Conservation (phyloP, 2,888 invertebrate genomes). For the Patella depressa region DNA sequence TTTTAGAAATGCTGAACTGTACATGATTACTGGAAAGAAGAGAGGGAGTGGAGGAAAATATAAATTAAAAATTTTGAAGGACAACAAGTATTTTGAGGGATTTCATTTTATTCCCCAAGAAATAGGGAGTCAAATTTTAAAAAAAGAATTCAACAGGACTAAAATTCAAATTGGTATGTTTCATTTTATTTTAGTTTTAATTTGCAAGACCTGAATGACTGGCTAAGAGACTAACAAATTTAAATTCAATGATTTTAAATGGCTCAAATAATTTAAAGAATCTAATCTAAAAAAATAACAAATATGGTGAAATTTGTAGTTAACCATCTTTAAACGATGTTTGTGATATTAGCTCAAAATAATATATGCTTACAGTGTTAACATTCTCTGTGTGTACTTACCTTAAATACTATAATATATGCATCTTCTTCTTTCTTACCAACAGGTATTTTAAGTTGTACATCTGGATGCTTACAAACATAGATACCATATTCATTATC, state of each 20-base stretch:
- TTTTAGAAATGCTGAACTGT: no score
- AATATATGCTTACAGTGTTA: no score
- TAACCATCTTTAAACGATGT: not conserved
- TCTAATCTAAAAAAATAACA: not conserved
- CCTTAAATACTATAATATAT: slow-evolving; percentile 57
- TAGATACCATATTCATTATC: slow-evolving; percentile 54
- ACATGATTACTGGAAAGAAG: no score
- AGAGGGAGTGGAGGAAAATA: not conserved
- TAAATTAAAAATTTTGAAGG: not conserved
- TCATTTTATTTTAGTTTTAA: no score
- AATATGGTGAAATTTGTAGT: not conserved
- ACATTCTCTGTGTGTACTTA: slow-evolving; percentile 23
- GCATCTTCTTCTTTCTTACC: slow-evolving; percentile 25
- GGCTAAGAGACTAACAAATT: no score
- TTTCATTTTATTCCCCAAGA: no score
- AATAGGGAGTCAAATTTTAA: no score
- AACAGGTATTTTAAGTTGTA: slow-evolving; percentile 48
- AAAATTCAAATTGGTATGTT: no score
- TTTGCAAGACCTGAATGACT: no score
- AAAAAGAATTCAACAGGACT: no score
- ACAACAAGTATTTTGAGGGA: no score
- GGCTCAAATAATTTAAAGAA: not conserved
- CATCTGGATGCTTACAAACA: slow-evolving; percentile 56
- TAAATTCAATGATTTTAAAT: not conserved
- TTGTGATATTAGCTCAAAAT: not conserved